Evolutionary conservation across 2,888 invertebrate genomes (phyloP).

Genomic region (Ceramica pisi): DNA sequence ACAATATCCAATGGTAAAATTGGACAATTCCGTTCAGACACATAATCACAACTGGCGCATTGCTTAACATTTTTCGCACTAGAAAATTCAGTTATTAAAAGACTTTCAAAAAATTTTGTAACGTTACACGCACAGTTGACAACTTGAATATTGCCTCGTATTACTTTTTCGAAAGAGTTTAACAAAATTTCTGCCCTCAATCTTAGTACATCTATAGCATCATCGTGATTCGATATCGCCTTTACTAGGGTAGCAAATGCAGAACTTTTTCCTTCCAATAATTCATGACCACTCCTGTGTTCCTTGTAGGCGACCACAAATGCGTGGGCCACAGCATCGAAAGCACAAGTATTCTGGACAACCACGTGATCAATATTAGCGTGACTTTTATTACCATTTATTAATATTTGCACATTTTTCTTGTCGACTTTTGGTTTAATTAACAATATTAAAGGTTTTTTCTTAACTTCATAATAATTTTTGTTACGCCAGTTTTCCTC

Average conservation of each 20-base stretch:
- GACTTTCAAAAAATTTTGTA: not conserved
- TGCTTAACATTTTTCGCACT: not conserved
- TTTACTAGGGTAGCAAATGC: not conserved
- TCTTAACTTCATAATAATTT: not conserved
- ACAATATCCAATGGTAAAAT: too few species aligned
- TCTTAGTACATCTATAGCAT: conserved; percentile 15
- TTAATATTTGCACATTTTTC: conserved; percentile 1
- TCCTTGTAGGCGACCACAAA: not conserved
- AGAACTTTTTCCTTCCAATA: not conserved
- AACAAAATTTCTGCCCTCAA: conserved; percentile 4
- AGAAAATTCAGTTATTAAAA: not conserved
- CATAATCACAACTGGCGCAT: not conserved
- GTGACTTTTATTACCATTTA: not conserved
- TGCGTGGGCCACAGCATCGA: not conserved
- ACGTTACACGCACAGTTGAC: conserved; percentile 1
- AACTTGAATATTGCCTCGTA: conserved; percentile 1
- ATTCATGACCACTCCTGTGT: conserved; percentile 4
- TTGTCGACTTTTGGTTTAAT: not conserved
- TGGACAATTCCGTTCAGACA: conserved; percentile 8
- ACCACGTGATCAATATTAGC: conserved; percentile 2
- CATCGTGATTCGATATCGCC: conserved; percentile 9
- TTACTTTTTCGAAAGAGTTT: conserved; percentile 9
- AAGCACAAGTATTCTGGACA: conserved; percentile 2
- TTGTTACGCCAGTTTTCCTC: conserved; percentile 31
- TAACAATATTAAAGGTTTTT: not conserved